Conservation (phyloP, 2,888 invertebrate species). For the Ceramica pisi region DNA sequence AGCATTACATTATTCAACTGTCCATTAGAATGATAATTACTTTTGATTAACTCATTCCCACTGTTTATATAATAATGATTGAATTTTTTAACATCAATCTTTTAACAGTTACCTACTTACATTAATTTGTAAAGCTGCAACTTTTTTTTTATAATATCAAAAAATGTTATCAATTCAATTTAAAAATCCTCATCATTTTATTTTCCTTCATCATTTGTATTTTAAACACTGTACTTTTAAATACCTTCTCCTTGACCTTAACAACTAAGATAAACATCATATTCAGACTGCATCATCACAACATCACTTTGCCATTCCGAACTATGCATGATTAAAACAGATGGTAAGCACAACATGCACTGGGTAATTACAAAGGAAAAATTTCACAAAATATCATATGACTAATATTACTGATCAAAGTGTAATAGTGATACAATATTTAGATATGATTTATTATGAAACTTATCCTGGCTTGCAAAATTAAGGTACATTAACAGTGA, state of each 20-base stretch:
- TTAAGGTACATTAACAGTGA: too few relatives aligned
- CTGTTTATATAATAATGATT: conserved; percentile 20
- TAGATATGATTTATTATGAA: conserved; percentile 1
- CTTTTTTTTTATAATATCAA: neutral
- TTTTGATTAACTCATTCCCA: conserved; percentile 32
- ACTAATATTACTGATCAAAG: conserved; percentile 4
- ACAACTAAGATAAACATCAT: neutral
- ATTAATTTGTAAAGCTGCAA: neutral
- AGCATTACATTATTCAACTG: conserved; percentile 41
- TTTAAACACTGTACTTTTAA: neutral
- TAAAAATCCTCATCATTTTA: neutral
- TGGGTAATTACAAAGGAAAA: too few relatives aligned
- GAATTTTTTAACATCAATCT: conserved; percentile 1
- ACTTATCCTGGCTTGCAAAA: too few relatives aligned
- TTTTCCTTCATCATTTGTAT: too few relatives aligned
- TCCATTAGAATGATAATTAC: conserved; percentile 27
- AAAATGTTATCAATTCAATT: neutral
- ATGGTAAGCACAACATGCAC: too few relatives aligned
- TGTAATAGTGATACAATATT: neutral
- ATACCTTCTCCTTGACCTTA: neutral
- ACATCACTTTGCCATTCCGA: neutral
- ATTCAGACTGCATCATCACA: neutral
- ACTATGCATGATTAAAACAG: neutral
- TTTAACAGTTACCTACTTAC: neutral
- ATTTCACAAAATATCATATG: conserved; percentile 3